A percentile compares a stretch with the other conserved stretches of the same genome.
Conservation (phyloP, 1,140 invertebrate species). For the Calycopis cecrops region DNA sequence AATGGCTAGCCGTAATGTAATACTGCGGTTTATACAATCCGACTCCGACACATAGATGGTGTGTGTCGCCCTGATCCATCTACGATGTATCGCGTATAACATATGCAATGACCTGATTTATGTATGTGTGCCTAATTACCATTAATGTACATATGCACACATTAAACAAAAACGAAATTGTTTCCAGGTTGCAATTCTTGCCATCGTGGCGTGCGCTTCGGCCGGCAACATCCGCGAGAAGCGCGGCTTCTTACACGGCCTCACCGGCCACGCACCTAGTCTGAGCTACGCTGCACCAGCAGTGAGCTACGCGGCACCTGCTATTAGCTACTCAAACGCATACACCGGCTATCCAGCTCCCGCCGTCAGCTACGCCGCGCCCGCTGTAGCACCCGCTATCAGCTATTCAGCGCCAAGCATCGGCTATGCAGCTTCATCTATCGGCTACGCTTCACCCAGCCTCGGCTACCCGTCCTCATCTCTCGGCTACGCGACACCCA, state of each 20-base stretch:
- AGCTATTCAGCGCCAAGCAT: constrained; percentile 1
- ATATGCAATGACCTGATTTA: too few species aligned
- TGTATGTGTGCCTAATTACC: too few species aligned
- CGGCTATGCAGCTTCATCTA: constrained; percentile 5
- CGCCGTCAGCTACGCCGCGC: constrained; percentile 20
- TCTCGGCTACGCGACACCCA: constrained; percentile 15
- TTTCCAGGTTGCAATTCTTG: constrained; percentile 25
- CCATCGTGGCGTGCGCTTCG: constrained; percentile 25
- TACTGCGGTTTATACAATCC: too few species aligned
- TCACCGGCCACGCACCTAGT: constrained; percentile 15
- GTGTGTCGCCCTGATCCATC: too few species aligned
- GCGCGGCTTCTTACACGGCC: constrained; percentile 32
- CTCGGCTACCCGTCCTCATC: too few species aligned
- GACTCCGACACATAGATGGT: too few species aligned
- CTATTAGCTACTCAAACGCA: constrained; percentile 22
- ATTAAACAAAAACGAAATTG: too few species aligned
- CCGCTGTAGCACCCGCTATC: constrained; percentile 3
- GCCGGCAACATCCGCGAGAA: constrained; percentile 30
- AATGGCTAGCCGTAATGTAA: too few species aligned
- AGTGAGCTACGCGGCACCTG: constrained; percentile 8
- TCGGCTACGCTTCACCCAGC: constrained; percentile 22
- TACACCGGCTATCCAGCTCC: neutral
- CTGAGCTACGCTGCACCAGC: constrained; percentile 5
- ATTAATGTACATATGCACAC: too few species aligned
- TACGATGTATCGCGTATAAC: too few species aligned